Percentiles rank a stretch among this genome's conserved stretches.
Conservation (phyloP, 2,888 invertebrate genomes). For the Bugulina stolonifera region DNA sequence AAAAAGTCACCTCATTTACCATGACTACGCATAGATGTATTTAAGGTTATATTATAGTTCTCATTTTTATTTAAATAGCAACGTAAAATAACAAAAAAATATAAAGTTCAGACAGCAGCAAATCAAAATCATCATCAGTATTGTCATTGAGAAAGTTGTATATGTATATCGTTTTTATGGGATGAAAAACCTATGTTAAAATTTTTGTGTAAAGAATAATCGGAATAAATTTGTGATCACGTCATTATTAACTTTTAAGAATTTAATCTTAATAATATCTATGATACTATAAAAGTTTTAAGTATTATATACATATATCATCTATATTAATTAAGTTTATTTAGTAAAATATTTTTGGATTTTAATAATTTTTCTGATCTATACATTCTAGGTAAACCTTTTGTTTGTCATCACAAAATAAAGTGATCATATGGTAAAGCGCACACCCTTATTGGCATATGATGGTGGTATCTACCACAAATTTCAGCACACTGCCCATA, state of each 20-base stretch:
- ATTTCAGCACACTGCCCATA: constrained; percentile 15
- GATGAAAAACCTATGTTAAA: neutral
- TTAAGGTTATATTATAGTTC: neutral
- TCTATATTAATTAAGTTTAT: no score
- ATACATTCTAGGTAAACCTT: neutral
- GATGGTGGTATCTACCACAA: neutral
- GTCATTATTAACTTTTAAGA: no score
- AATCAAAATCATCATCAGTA: constrained; percentile 2
- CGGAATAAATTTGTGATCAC: no score
- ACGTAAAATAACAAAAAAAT: neutral
- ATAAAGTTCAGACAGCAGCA: neutral
- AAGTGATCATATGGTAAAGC: neutral
- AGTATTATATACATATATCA: no score
- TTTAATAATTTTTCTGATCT: neutral
- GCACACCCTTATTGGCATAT: constrained; percentile 1
- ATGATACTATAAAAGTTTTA: no score
- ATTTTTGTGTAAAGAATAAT: neutral
- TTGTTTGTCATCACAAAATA: neutral
- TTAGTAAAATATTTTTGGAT: neutral
- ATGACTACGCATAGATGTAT: neutral
- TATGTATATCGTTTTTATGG: neutral
- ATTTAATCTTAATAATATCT: no score
- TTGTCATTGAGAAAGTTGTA: neutral
- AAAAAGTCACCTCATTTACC: constrained; percentile 2
- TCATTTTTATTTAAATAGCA: neutral